A percentile compares a stretch with the other conserved stretches of the same genome.
These are phyloP conservation scores for Brachionus rotundiformis DNA, from an alignment of 1,140 invertebrate genomes.

Conservation along the genomic window DNA sequence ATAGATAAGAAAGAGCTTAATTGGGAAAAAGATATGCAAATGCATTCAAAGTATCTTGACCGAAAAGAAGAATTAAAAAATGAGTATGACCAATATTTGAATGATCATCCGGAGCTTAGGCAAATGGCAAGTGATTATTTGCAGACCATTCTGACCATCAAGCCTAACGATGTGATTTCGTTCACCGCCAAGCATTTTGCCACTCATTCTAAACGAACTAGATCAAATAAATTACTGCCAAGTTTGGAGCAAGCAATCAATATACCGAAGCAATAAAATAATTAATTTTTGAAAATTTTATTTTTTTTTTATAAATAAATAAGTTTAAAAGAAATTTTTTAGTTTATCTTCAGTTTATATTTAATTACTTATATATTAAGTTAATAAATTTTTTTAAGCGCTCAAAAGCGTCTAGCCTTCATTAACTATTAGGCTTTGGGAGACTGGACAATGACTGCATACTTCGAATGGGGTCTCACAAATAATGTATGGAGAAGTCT, in stretches of 20 bases:
- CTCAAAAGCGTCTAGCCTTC: too few relatives aligned
- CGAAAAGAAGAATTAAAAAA: conserved; percentile 60
- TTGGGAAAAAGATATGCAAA: conserved; percentile 63
- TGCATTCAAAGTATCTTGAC: conserved; percentile 62
- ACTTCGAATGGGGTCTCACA: too few relatives aligned
- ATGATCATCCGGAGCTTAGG: conserved; percentile 62
- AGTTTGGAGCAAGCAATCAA: conserved; percentile 1
- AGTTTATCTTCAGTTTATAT: too few relatives aligned
- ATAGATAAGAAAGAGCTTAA: conserved; percentile 61
- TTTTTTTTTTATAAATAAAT: neutral
- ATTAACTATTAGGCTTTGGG: too few relatives aligned
- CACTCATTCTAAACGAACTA: conserved; percentile 56
- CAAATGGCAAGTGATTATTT: conserved; percentile 62
- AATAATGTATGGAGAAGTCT: too few relatives aligned
- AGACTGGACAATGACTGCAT: too few relatives aligned
- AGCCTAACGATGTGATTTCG: conserved; percentile 61
- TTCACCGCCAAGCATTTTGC: conserved; percentile 64
- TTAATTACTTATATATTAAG: too few relatives aligned
- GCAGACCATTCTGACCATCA: conserved; percentile 62
- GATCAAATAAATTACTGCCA: conserved; percentile 54
- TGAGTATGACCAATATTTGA: conserved; percentile 61
- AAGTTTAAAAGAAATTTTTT: too few relatives aligned
- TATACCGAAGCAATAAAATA: neutral
- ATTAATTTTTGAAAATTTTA: neutral
- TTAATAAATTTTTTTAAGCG: too few relatives aligned